These are phyloP conservation scores for Oncorhynchus keta DNA, from an alignment of 2,113 vertebrate genomes.

Conservation along the genomic window DNA sequence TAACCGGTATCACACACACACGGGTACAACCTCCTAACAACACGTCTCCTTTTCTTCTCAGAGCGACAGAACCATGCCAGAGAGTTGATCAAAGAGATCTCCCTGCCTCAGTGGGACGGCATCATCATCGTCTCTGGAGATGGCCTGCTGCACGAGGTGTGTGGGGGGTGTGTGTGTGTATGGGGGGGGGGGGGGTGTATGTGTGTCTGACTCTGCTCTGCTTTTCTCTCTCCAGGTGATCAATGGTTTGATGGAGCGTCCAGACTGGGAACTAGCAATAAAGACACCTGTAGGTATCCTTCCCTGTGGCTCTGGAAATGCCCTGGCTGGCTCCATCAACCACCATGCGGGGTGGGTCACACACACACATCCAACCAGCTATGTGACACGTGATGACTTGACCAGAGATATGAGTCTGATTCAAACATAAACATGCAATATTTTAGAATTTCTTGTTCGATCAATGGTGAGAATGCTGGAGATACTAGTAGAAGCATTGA, in stretches of 20 bases:
- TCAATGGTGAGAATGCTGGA: no score
- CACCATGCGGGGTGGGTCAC: constrained; percentile 80
- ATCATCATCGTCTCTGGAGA: constrained; percentile 87
- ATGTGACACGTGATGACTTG: no score
- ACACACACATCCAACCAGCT: background rate
- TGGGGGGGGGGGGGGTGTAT: no score
- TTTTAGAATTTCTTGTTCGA: no score
- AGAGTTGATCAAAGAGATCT: constrained; percentile 83
- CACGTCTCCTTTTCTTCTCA: constrained; percentile 36
- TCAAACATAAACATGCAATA: no score
- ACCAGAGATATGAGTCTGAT: background rate
- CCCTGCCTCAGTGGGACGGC: constrained; percentile 84
- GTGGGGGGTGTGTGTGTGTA: background rate
- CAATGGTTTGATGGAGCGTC: constrained; percentile 85
- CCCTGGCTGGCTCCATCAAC: constrained; percentile 86
- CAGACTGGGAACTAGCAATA: constrained; percentile 90
- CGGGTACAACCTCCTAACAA: background rate
- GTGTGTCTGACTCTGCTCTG: background rate
- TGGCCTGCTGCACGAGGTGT: constrained; percentile 85
- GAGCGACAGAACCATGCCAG: constrained; percentile 87
- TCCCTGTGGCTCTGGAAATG: constrained; percentile 90
- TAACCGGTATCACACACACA: constrained; percentile 20
- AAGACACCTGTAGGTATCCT: constrained; percentile 85
- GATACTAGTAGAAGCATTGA: no score
- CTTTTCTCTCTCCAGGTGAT: constrained; percentile 74